Conservation (phyloP, 2,113 vertebrate genomes). For the Helogale parvula region DNA sequence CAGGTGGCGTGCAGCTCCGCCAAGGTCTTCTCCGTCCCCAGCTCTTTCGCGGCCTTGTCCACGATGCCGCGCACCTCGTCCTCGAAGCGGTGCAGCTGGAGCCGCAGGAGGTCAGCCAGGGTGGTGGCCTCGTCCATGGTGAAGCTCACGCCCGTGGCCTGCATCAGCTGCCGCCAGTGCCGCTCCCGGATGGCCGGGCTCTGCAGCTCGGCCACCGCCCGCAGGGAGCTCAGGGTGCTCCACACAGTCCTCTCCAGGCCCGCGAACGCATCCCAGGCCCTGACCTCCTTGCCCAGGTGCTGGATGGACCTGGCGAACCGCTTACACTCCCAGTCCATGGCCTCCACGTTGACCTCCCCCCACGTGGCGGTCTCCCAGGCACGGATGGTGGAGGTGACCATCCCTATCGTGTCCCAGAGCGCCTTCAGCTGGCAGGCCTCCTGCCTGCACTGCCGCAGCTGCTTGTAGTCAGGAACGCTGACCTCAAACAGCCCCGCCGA, state of each 20-base stretch:
- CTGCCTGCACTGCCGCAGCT: conserved; percentile 93
- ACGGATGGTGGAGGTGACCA: conserved; percentile 89
- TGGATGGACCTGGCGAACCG: conserved; percentile 91
- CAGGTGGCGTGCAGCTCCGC: conserved; percentile 90
- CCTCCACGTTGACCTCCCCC: conserved; percentile 92
- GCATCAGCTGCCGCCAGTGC: conserved; percentile 96
- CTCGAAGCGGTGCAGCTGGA: conserved; percentile 94
- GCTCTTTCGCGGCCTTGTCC: conserved; percentile 92
- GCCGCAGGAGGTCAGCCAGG: conserved; percentile 92
- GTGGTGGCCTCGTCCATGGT: conserved; percentile 90
- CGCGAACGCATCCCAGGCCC: conserved; percentile 92
- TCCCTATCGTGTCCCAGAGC: conserved; percentile 91
- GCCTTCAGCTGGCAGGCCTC: conserved; percentile 90
- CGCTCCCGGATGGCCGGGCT: conserved; percentile 93
- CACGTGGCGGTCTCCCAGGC: conserved; percentile 93
- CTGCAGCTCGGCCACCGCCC: conserved; percentile 93
- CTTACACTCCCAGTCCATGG: conserved; percentile 94
- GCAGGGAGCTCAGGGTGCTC: conserved; percentile 91
- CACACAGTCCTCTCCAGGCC: conserved; percentile 92
- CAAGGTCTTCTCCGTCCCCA: conserved; percentile 92
- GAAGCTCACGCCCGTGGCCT: conserved; percentile 90
- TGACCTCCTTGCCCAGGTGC: conserved; percentile 92
- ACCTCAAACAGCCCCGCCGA: conserved; percentile 95
- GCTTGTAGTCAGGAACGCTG: conserved; percentile 91
- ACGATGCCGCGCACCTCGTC: conserved; percentile 94